Evolutionary conservation across 2,797 vertebrate genomes (phyloP), one percentile per base, ranked within the genome.

Genomic region (Amazona finschi): DNA sequence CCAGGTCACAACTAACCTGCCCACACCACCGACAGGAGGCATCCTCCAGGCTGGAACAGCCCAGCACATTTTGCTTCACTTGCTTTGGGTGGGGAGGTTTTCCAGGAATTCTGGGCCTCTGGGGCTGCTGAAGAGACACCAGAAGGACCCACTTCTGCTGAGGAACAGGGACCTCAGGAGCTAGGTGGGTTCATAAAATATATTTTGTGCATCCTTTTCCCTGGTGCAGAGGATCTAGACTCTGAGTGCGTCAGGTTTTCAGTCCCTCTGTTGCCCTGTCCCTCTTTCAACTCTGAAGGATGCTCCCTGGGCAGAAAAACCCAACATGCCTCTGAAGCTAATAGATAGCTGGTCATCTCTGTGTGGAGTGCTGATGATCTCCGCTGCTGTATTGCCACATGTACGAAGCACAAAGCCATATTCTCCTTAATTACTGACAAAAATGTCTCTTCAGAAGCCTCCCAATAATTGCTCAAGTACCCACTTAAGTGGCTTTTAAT

Each of bases 401-500:
- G 52, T 93, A 88, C 30, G 74, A 70, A 79, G 69, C 8, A 64
- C 21, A 94, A 90, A 95, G 47, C 76, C 41, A 74, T 41, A 8
- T 90, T 94, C 87, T 76, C 61, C 87, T 96, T 94, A 95, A 94
- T 94, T 94, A 73, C 71, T 89, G 88, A 93, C 66, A 88, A 78
- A 94, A 96, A 95, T 71, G 47, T 96, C 92, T 90, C 89, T 92
- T 95, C 88, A 89, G 90, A 92, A 91, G 72, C 66, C 75, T 97
- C 57, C 49, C 44, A 93, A 50, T 95, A 93, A 96, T 95, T 93
- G 89, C 83, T 94, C 94, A 90, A 95, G 91, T 86, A 91, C 81
- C 76, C 65, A 85, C 61, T 92, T 94, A 95, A 97, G 83, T 87
- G 85, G 94, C 94, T 97, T 96, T 96, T 92, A 94, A 79, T 96